Evolutionary conservation across 2,113 vertebrate genomes (phyloP).

Genomic region (Hippoglossus stenolepis): DNA sequence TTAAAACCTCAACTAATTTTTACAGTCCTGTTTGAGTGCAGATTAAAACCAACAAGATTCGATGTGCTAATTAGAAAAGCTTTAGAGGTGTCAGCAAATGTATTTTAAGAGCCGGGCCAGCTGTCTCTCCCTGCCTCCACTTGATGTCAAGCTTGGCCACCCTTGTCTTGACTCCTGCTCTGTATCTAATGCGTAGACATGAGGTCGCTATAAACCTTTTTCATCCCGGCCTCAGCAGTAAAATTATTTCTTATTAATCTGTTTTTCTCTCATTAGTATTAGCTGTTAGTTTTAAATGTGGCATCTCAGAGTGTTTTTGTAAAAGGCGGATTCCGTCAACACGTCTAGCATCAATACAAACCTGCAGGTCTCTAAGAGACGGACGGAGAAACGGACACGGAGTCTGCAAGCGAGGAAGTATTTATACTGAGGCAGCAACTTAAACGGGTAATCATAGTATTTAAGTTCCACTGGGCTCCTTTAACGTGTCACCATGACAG

Average conservation of each 20-base stretch:
- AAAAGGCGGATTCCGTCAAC: constrained; percentile 17
- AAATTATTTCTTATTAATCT: background rate
- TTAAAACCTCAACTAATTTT: background rate
- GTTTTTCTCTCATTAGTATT: too few species aligned
- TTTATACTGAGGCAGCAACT: constrained; percentile 67
- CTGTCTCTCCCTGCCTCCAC: background rate
- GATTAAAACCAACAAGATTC: background rate
- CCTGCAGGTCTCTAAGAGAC: constrained; percentile 5
- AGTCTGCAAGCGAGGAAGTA: constrained; percentile 30
- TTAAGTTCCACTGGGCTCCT: constrained; percentile 65
- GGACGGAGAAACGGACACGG: constrained; percentile 19
- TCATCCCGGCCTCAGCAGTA: background rate
- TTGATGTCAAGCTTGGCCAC: background rate
- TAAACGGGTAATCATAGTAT: constrained; percentile 77
- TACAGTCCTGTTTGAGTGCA: background rate
- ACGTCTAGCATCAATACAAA: constrained; percentile 32
- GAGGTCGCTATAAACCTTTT: too few species aligned
- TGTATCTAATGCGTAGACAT: too few species aligned
- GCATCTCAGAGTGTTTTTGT: constrained; percentile 22
- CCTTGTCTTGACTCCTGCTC: background rate
- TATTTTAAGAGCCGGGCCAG: background rate
- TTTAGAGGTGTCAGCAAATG: background rate
- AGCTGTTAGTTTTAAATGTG: background rate
- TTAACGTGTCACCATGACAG: constrained; percentile 58
- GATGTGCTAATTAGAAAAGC: constrained; percentile 11